A percentile compares a stretch with the other conserved stretches of the same genome.
Evolutionary conservation across 2,888 invertebrate genomes (phyloP).

Genomic region (Lasioglossum pauxillum): DNA sequence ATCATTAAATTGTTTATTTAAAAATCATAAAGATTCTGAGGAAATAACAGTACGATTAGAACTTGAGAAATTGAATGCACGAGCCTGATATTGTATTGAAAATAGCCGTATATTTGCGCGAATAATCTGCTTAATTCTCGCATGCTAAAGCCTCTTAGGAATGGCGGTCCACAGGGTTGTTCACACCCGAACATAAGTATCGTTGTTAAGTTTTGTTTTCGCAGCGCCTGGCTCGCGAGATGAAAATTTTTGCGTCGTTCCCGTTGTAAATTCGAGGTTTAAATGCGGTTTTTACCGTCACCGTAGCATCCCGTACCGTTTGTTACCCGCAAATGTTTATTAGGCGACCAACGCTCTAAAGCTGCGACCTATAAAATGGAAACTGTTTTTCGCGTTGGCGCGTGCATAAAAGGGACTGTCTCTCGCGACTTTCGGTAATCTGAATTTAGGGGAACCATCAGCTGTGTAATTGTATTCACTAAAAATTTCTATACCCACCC

Average conservation of each 20-base stretch:
- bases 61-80: too few relatives aligned
- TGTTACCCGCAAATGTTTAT: background rate
- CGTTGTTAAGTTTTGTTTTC: background rate
- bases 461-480: background rate
- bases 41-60: too few relatives aligned
- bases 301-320: background rate
- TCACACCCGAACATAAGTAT: background rate
- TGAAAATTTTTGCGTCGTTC: background rate
- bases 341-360: background rate
- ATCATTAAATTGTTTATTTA: too few relatives aligned
- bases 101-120: background rate
- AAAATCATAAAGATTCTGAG: too few relatives aligned
- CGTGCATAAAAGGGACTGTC: background rate
- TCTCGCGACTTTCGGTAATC: background rate
- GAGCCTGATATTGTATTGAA: background rate
- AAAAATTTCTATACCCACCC: background rate
- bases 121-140: background rate
- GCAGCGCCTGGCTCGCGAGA: background rate
- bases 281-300: background rate
- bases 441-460: background rate
- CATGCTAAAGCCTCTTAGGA: conserved; percentile 3
- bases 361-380: background rate
- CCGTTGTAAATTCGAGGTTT: background rate
- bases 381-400: background rate
- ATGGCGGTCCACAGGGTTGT: background rate